phyloP scores from a whole-genome alignment of 2,797 vertebrate genomes.

The Enteromius anoplus region DNA sequence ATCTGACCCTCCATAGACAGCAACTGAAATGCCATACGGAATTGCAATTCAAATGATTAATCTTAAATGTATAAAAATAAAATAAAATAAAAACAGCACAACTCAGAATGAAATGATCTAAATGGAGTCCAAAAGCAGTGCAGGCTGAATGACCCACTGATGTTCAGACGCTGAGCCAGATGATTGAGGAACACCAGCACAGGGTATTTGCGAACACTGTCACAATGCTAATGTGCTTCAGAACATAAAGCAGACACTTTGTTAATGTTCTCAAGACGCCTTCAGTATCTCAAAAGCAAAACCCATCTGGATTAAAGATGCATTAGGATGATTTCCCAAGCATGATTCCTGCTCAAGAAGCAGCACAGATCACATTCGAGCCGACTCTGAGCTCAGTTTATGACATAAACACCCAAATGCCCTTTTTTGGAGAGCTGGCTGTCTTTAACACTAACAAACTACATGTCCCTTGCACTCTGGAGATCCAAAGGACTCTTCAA shows the following conservation, averaged over 20 bases:
- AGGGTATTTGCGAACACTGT: background rate
- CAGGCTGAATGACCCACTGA: background rate
- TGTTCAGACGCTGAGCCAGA: background rate
- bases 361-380: background rate
- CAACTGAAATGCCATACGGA: background rate
- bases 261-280: constrained; percentile 7
- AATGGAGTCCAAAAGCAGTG: background rate
- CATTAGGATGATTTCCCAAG: constrained; percentile 17
- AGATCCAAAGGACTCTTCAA: constrained; percentile 45
- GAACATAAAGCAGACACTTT: constrained; percentile 29
- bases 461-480: background rate
- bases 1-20: too few relatives aligned
- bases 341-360: background rate
- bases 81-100: background rate
- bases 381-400: background rate
- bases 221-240: constrained; percentile 8
- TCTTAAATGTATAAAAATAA: background rate
- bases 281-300: constrained; percentile 5
- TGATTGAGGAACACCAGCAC: background rate
- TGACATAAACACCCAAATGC: constrained; percentile 17
- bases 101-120: background rate
- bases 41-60: background rate
- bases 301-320: constrained; percentile 5
- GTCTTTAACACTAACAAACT: constrained; percentile 19
- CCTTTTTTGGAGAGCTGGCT: background rate